These are phyloP conservation scores for Takifugu rubripes DNA, from an alignment of 2,797 vertebrate genomes.

Conservation along the genomic window DNA sequence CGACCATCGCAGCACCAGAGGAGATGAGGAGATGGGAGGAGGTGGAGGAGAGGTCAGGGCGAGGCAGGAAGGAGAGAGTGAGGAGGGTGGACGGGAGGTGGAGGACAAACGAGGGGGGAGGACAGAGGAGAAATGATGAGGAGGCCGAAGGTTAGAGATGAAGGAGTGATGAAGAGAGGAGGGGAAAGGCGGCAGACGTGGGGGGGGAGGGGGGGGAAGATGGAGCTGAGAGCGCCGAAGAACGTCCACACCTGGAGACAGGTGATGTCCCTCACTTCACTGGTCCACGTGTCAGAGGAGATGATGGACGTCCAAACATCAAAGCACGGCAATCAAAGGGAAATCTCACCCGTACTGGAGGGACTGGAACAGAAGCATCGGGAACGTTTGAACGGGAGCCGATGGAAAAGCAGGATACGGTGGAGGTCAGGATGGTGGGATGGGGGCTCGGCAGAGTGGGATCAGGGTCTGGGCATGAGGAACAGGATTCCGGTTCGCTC, in stretches of 20 bases:
- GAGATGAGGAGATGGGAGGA: constrained; percentile 15
- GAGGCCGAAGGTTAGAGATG: constrained; percentile 22
- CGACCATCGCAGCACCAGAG: constrained; percentile 21
- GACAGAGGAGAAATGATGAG: not conserved
- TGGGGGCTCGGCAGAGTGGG: no score
- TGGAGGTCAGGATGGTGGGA: no score
- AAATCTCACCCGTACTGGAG: no score
- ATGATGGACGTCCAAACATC: not conserved
- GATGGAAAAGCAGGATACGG: no score
- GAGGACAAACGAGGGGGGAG: constrained; percentile 23
- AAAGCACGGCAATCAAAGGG: no score
- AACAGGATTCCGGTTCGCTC: no score
- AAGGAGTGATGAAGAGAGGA: constrained; percentile 8
- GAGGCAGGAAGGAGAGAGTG: constrained; percentile 17
- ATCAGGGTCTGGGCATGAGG: no score
- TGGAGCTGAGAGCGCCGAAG: no score
- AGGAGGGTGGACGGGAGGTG: constrained; percentile 33
- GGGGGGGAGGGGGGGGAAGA: constrained; percentile 1
- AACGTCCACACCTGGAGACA: no score
- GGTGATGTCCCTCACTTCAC: no score
- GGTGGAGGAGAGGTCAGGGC: constrained; percentile 40
- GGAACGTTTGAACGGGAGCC: no score
- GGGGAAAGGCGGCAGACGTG: not conserved
- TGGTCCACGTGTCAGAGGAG: not conserved
- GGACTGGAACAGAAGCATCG: no score